These are phyloP conservation scores for Allophyes oxyacanthae DNA, from an alignment of 2,888 invertebrate genomes.

Conservation along the genomic window DNA sequence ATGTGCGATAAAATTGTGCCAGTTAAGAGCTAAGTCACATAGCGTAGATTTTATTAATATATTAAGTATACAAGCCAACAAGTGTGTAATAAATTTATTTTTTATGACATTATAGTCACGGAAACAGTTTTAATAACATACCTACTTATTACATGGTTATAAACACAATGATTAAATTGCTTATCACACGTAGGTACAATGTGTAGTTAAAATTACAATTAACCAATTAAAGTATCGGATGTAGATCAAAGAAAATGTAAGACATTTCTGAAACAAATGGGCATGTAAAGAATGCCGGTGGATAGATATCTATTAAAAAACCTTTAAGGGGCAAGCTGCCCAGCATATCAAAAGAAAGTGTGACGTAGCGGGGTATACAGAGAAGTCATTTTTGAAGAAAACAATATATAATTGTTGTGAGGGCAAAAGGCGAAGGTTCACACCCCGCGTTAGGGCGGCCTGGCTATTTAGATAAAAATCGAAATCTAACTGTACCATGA, in stretches of 20 bases:
- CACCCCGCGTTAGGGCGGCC: constrained; percentile 73
- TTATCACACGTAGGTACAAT: background rate
- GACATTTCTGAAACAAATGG: constrained; percentile 8
- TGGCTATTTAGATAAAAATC: constrained; percentile 84
- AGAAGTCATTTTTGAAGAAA: constrained; percentile 65
- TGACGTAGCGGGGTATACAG: constrained; percentile 55
- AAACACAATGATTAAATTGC: constrained; percentile 15
- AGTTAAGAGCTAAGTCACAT: background rate
- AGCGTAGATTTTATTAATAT: background rate
- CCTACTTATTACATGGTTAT: constrained; percentile 15
- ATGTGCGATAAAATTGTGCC: constrained; percentile 2
- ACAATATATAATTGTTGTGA: constrained; percentile 62
- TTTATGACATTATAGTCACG: constrained; percentile 9
- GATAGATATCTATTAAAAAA: constrained; percentile 18
- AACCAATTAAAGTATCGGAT: constrained; percentile 7
- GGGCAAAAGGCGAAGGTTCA: constrained; percentile 79
- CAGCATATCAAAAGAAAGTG: constrained; percentile 57
- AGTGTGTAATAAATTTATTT: constrained; percentile 31
- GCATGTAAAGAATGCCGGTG: constrained; percentile 7
- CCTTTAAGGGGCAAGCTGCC: constrained; percentile 7
- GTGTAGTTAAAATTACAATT: constrained; percentile 11
- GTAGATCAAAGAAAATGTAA: background rate
- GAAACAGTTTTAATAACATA: background rate
- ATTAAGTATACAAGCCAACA: constrained; percentile 14
- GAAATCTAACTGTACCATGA: constrained; percentile 77